Evolutionary conservation across 2,797 vertebrate genomes (phyloP).

Genomic region (Cuniculus paca): DNA sequence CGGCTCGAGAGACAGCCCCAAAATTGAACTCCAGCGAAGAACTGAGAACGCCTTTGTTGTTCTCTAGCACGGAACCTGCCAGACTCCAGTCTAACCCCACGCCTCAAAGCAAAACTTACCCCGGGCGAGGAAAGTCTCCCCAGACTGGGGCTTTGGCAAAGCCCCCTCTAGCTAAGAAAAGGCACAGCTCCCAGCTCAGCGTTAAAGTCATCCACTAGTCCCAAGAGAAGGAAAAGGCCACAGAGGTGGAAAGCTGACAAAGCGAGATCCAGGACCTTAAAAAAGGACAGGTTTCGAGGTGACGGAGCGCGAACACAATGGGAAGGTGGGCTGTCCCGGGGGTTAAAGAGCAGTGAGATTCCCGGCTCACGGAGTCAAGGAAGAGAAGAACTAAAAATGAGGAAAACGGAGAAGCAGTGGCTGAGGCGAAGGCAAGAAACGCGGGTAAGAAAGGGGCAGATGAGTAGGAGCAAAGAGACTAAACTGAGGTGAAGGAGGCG

Average conservation of each 20-base stretch:
- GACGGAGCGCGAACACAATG: not conserved
- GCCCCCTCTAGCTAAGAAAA: not conserved
- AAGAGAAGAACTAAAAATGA: not conserved
- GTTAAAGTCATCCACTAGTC: conserved; percentile 42
- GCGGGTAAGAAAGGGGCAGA: not conserved
- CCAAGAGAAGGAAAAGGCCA: not conserved
- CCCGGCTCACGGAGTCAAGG: not conserved
- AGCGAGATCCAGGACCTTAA: not conserved
- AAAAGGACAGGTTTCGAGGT: not conserved
- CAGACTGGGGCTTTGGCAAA: not conserved
- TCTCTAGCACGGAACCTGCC: not conserved
- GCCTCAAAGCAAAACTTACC: not conserved
- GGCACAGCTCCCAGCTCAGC: conserved; percentile 33
- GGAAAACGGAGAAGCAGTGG: not conserved
- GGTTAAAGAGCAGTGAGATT: not conserved
- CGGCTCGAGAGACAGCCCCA: not conserved
- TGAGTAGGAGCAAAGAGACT: not conserved
- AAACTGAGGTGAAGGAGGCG: not conserved
- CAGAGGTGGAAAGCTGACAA: not conserved
- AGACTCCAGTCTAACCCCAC: not conserved
- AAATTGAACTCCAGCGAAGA: not conserved
- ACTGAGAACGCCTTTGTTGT: conserved; percentile 60
- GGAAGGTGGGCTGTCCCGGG: not conserved
- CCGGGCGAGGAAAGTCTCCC: not conserved
- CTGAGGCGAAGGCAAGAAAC: not conserved